Percentiles rank a stretch among this genome's conserved stretches.
Evolutionary conservation across 2,113 vertebrate species (phyloP).

Genomic region (Semicossyphus pulcher): DNA sequence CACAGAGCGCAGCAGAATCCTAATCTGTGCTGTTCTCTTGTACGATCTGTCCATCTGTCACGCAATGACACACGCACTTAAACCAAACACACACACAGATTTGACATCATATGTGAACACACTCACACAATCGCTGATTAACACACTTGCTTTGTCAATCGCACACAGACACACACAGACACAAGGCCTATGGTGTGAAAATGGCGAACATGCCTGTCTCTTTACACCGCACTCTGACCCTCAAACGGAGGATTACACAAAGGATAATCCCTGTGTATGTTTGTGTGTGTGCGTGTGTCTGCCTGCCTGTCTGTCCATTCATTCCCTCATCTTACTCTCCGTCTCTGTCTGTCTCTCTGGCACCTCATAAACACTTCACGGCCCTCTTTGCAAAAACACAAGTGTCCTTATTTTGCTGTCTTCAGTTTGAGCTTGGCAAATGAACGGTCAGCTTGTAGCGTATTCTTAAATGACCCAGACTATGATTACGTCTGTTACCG

Average conservation of each 20-base stretch:
- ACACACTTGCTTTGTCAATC: background rate
- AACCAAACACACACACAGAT: background rate
- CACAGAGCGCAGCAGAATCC: conserved; percentile 22
- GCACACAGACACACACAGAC: background rate
- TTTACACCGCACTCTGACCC: conserved; percentile 69
- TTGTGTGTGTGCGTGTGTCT: conserved; percentile 43
- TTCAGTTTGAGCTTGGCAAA: conserved; percentile 33
- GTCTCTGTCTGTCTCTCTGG: background rate
- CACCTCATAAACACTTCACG: conserved; percentile 18
- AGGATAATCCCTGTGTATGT: conserved; percentile 76
- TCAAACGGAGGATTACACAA: conserved; percentile 74
- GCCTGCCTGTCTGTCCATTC: conserved; percentile 16
- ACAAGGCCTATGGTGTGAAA: conserved; percentile 63
- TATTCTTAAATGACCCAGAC: conserved; percentile 30
- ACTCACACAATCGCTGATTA: background rate
- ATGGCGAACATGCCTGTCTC: conserved; percentile 52
- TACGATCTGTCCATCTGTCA: conserved; percentile 69
- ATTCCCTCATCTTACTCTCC: conserved; percentile 15
- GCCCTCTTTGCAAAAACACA: background rate
- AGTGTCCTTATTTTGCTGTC: background rate
- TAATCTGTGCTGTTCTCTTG: conserved; percentile 68
- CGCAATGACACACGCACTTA: conserved; percentile 19
- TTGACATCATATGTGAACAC: background rate
- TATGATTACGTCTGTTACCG: conserved; percentile 46
- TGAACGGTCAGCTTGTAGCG: conserved; percentile 24